Conservation (phyloP, 2,113 vertebrate species). For the Dendropsophus ebraccatus region DNA sequence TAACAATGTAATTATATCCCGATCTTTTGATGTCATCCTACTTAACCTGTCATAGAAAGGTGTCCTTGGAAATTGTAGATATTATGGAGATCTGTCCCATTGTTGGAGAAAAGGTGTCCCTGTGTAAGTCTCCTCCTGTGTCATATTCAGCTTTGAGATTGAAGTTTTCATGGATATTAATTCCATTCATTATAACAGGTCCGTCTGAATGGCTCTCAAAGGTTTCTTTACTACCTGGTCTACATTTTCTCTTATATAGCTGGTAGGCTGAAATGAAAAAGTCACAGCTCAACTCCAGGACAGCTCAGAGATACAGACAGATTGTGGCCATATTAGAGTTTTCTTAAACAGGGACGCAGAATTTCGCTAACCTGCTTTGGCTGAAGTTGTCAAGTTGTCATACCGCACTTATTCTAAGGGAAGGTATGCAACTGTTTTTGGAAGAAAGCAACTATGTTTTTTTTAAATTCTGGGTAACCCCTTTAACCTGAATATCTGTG, state of each 20-base stretch:
- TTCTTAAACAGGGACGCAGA: no score
- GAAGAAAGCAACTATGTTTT: no score
- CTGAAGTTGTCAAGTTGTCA: no score
- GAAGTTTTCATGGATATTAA: conserved; percentile 39
- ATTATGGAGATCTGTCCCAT: not conserved
- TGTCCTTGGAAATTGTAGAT: conserved; percentile 15
- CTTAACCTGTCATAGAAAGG: not conserved
- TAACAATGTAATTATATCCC: no score
- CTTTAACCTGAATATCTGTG: no score
- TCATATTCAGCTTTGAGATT: conserved; percentile 56
- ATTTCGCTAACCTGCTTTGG: no score
- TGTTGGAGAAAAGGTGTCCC: not conserved
- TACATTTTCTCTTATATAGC: conserved; percentile 61
- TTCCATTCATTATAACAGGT: not conserved
- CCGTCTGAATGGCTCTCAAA: not conserved
- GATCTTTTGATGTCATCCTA: no score
- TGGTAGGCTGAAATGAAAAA: conserved; percentile 64
- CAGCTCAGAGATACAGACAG: no score
- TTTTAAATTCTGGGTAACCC: no score
- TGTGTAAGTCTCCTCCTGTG: not conserved
- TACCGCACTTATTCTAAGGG: no score
- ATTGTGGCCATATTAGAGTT: no score
- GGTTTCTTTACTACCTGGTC: conserved; percentile 21
- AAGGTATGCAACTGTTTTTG: no score
- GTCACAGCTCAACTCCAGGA: not conserved